Evolutionary conservation across 2,888 invertebrate genomes (phyloP), one percentile per base, ranked within the genome.

Genomic region (Plebejus anna): DNA sequence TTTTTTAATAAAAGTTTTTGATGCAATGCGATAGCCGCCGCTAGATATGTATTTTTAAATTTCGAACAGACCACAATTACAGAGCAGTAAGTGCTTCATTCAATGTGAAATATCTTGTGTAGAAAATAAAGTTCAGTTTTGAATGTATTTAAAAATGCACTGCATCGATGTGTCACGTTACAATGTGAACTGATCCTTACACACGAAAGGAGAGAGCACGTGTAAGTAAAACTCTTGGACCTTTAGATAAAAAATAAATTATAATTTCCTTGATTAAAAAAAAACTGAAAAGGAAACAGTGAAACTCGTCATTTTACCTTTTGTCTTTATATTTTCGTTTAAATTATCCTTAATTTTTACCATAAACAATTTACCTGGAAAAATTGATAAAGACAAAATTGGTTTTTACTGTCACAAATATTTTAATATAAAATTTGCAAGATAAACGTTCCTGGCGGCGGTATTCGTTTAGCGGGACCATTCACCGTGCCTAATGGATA

Each of bases 391-490:
- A 47, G 22, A 72, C 28, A 47, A 72, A 72, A 72, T 47, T 72
- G 47, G 11, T 72, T 72, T 71, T 42, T 72, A 72, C 47, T 72
- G 72, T 72, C 47, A 72, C 72, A 51, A 71, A 72, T 72, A 47
- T 47, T 71, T 72, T 42, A 72, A 47, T 72, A 72, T 72, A 47
- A 47, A 72, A 72, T 72, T 72, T 47, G 47, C 47, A 72, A 47
- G 47, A 42, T 72, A 72, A 72, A 72, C 72, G 72, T 72, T 42
- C n/a, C 72, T 72, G 22, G 72, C 72, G 72, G 47, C 72, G 72
- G 47, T 72, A 72, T 72, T 72, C 72, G 42, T 66, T 66, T 36
- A 42, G 72, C 42, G 42, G 3, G 72, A 42, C 72, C 72, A 47
- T 72, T 72, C 47, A 72, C 22, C 47, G 47, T 47, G 72, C 47